Base-by-base conservation (phyloP, 2,797 vertebrate species). In the Capromys pilorides region DNA sequence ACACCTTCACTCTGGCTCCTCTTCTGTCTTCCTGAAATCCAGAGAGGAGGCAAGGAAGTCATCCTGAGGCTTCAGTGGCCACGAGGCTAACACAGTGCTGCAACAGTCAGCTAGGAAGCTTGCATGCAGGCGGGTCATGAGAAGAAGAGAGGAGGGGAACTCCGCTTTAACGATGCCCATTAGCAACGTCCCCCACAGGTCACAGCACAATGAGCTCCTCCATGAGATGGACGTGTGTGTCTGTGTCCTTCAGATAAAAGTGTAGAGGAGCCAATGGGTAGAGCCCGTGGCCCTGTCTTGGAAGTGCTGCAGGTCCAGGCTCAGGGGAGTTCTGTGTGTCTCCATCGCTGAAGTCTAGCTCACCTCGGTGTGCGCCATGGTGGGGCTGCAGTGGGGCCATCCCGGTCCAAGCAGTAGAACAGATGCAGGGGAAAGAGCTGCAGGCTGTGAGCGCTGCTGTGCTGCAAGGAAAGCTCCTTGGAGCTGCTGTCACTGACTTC, bases 211-310 rank as follows among this genome's bases (percentile, higher is more conserved):
- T 26, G 62, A 61, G 88, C 12, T 73, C 54, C 59, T 64, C 4
- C 3, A 3, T 36, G 57, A 79, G 41, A 4, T 5, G 9, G 64
- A 24, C 19, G 45, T 51, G 2, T 16, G 2, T 31, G 45, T 83
- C 36, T n/a, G n/a, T n/a, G n/a, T 92, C 51, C 90, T 28, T 59
- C 31, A 28, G 45, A 51, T 90, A 41, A 54, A 92, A 85, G 28
- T 66, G 69, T 59, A 66, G 28, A 82, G 51, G 66, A 13, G 61
- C 26, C 36, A 73, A 31, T 54, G 12, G 14, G 26, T 12, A 24
- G 31, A 84, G 51, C n/a, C 89, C 14, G 59, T 83, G 11, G 8
- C 41, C 24, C 7, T 45, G 22, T 93, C 54, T 12, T 10, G 57
- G 33, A 54, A 19, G 24, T 36, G 1, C 71, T 64, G 1, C 14